Evolutionary conservation across 2,113 vertebrate genomes (phyloP).

Genomic region (Rutilus rutilus): DNA sequence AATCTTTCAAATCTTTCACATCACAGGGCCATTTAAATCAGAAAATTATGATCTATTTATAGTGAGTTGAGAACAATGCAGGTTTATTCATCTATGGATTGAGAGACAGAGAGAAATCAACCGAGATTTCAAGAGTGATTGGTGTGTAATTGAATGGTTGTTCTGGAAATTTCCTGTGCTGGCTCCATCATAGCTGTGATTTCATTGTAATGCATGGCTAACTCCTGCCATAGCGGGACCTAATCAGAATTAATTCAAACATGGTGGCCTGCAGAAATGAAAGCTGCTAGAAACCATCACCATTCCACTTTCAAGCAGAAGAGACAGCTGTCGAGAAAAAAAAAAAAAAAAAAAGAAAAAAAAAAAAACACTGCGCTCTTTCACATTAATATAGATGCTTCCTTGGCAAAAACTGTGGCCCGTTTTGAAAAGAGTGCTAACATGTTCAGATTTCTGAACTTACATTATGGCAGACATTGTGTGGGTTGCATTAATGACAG

Average conservation of each 20-base stretch:
- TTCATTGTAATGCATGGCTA: slow-evolving; percentile 48
- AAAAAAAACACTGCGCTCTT: background rate
- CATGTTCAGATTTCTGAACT: background rate
- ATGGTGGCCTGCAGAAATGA: slow-evolving; percentile 14
- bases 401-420: background rate
- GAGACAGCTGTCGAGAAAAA: slow-evolving; percentile 8
- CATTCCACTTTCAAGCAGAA: slow-evolving; percentile 1
- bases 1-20: background rate
- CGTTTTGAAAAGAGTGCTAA: background rate
- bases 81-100: background rate
- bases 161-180: slow-evolving; percentile 42
- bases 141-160: slow-evolving; percentile 59
- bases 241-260: slow-evolving; percentile 51
- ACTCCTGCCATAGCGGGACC: slow-evolving; percentile 32
- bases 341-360: background rate
- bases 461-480: background rate
- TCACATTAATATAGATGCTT: background rate
- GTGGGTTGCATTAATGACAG: slow-evolving; percentile 27
- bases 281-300: slow-evolving; percentile 22
- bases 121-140: slow-evolving; percentile 44
- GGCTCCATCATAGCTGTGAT: slow-evolving; percentile 53
- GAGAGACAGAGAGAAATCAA: slow-evolving; percentile 26
- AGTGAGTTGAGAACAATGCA: slow-evolving; percentile 13
- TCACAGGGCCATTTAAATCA: background rate
- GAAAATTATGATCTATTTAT: slow-evolving; percentile 29